A percentile compares a stretch with the other conserved stretches of the same genome.
Conservation (phyloP, 2,113 vertebrate species). For the Triplophysa dalaica region DNA sequence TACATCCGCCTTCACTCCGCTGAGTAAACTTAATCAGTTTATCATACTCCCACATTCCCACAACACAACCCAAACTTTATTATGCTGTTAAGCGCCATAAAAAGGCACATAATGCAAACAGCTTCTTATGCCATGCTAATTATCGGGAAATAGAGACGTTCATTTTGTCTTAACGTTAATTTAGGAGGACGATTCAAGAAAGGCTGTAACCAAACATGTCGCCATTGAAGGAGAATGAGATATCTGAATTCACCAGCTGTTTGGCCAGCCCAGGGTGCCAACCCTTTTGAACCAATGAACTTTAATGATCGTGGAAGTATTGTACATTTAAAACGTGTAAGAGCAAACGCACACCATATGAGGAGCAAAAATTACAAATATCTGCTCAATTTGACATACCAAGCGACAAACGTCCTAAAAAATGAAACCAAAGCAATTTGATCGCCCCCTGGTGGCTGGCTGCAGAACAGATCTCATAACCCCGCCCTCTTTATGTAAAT, state of each 20-base stretch:
- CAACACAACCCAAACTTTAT: neutral
- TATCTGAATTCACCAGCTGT: neutral
- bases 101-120: neutral
- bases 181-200: neutral
- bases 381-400: too few species aligned
- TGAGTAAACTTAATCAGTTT: slow-evolving; percentile 14
- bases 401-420: too few species aligned
- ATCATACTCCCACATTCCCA: neutral
- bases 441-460: too few species aligned
- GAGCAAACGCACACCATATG: too few species aligned
- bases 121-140: neutral
- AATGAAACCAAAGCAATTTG: too few species aligned
- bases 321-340: too few species aligned
- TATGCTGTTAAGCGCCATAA: neutral
- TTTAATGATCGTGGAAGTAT: too few species aligned
- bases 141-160: neutral
- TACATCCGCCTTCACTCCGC: neutral
- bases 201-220: slow-evolving; percentile 13
- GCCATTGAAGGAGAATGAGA: neutral
- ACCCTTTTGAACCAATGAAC: too few species aligned
- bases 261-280: neutral
- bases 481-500: too few species aligned
- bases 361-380: too few species aligned
- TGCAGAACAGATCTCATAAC: too few species aligned
- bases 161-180: neutral